These are phyloP conservation scores for Apotomis turbidana DNA, from an alignment of 2,888 invertebrate genomes.

Conservation along the genomic window DNA sequence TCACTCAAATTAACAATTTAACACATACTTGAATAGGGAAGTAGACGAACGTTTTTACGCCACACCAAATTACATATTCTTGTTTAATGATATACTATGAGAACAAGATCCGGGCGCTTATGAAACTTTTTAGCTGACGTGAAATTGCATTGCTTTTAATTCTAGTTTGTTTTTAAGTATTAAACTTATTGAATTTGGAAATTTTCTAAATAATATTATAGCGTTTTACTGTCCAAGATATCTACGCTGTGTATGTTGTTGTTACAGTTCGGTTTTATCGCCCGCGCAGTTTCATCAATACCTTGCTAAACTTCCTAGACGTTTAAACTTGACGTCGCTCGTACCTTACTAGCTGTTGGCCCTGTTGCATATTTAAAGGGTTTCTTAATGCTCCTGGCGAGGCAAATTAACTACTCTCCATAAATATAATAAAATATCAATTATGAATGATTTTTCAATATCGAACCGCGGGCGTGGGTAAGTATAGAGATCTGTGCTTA, in stretches of 20 bases:
- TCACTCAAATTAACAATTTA: slow-evolving; percentile 8
- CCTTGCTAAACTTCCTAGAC: slow-evolving; percentile 45
- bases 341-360: slow-evolving; percentile 23
- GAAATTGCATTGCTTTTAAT: background rate
- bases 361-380: slow-evolving; percentile 39
- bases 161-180: background rate
- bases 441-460: slow-evolving; percentile 24
- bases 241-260: slow-evolving; percentile 20
- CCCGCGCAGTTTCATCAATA: slow-evolving; percentile 46
- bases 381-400: slow-evolving; percentile 34
- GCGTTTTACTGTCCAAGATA: background rate
- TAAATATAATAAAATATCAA: slow-evolving; percentile 24
- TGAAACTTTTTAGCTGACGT: background rate
- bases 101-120: too few species aligned
- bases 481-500: slow-evolving; percentile 12
- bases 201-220: background rate
- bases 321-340: slow-evolving; percentile 32
- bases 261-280: slow-evolving; percentile 39
- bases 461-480: slow-evolving; percentile 14
- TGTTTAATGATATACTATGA: background rate
- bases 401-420: slow-evolving; percentile 15
- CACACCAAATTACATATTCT: background rate
- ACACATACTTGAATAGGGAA: slow-evolving; percentile 1
- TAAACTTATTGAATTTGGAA: slow-evolving; percentile 53
- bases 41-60: background rate